Conservation (phyloP, 2,888 invertebrate species). For the Caradrina clavipalpis region DNA sequence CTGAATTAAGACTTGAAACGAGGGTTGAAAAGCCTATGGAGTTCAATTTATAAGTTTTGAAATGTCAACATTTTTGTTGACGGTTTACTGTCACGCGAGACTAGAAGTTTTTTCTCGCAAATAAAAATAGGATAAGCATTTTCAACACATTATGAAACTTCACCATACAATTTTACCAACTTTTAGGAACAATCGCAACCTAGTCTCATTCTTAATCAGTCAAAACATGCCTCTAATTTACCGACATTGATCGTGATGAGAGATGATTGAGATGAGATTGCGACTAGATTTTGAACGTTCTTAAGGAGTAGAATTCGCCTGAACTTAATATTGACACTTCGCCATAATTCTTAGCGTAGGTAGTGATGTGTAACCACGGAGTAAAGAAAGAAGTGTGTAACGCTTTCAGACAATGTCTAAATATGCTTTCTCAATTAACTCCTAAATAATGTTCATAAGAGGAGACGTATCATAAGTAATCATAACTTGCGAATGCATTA, state of each 20-base stretch:
- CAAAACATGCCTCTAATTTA: too few relatives aligned
- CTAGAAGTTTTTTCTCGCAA: neutral
- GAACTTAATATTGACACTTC: constrained; percentile 11
- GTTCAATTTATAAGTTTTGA: constrained; percentile 38
- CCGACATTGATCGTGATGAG: too few relatives aligned
- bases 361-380: too few relatives aligned
- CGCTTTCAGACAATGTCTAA: neutral
- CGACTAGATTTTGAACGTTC: too few relatives aligned
- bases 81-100: constrained; percentile 41
- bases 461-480: constrained; percentile 13
- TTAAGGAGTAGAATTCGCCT: neutral
- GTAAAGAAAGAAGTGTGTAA: too few relatives aligned
- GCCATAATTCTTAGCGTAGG: neutral
- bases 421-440: constrained; percentile 16
- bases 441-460: neutral
- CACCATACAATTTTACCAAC: neutral
- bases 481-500: constrained; percentile 45
- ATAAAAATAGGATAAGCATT: constrained; percentile 17
- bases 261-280: too few relatives aligned
- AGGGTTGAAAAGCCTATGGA: constrained; percentile 22
- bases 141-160: neutral
- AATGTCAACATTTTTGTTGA: constrained; percentile 35
- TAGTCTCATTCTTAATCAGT: too few relatives aligned
- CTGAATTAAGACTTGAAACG: constrained; percentile 49
- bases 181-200: too few relatives aligned